A percentile compares a stretch with the other conserved stretches of the same genome.
phyloP scores from a whole-genome alignment of 2,797 vertebrate species.

The Erethizon dorsatum region DNA sequence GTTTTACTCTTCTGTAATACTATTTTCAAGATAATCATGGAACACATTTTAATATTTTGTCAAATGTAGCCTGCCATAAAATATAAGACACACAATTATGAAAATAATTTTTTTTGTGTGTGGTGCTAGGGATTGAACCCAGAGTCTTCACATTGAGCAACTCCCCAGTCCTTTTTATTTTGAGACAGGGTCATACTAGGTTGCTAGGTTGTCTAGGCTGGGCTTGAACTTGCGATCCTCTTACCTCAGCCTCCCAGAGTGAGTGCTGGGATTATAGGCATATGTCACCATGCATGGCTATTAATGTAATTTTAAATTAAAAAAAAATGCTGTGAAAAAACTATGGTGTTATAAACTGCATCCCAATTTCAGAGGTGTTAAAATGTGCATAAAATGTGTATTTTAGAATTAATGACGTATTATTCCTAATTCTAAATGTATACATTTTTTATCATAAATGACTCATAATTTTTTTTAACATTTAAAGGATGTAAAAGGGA shows the following conservation, averaged over 20 bases:
- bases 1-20: slow-evolving; percentile 40
- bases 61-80: slow-evolving; percentile 24
- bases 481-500: neutral
- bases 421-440: slow-evolving; percentile 55
- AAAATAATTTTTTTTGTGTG: neutral
- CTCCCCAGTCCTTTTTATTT: neutral
- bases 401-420: slow-evolving; percentile 3
- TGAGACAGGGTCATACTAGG: neutral
- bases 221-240: neutral
- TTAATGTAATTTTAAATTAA: slow-evolving; percentile 56
- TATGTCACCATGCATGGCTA: neutral
- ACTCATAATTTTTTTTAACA: neutral
- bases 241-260: neutral
- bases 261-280: neutral
- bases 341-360: neutral
- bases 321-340: slow-evolving; percentile 46
- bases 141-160: neutral
- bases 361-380: slow-evolving; percentile 51
- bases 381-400: slow-evolving; percentile 17
- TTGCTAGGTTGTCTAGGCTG: neutral
- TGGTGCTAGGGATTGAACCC: neutral
- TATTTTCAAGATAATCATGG: slow-evolving; percentile 56
- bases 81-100: neutral
- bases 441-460: slow-evolving; percentile 26
- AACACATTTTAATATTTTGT: slow-evolving; percentile 59